Conservation (phyloP, 2,888 invertebrate genomes). For the Aleiodes alternator region DNA sequence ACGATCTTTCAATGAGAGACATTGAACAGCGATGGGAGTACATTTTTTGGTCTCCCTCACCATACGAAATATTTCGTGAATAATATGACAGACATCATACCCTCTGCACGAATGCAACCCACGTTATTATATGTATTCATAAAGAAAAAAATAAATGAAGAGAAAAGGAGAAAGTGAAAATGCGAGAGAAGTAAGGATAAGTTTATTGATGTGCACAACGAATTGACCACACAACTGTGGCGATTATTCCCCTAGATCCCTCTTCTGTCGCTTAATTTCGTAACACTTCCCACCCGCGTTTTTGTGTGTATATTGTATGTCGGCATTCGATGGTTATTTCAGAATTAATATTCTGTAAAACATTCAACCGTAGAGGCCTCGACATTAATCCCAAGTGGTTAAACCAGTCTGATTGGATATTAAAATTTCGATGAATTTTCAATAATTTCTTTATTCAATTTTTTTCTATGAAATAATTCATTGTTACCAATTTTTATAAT, state of each 20-base stretch:
- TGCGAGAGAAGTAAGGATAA: not conserved
- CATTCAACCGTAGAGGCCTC: constrained; percentile 14
- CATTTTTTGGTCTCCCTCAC: no score
- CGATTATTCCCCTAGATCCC: constrained; percentile 39
- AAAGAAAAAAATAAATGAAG: constrained; percentile 2
- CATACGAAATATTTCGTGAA: not conserved
- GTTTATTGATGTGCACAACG: constrained; percentile 42
- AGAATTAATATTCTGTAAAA: constrained; percentile 8
- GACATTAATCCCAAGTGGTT: constrained; percentile 43
- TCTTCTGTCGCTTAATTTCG: constrained; percentile 55
- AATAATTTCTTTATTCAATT: not conserved
- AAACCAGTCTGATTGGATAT: constrained; percentile 44
- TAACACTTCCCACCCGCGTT: constrained; percentile 53
- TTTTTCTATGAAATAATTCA: not conserved
- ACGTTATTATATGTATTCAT: not conserved
- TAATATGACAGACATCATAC: constrained; percentile 2
- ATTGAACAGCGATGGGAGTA: not conserved
- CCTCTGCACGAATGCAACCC: not conserved
- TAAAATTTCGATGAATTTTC: constrained; percentile 20
- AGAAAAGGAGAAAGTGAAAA: not conserved
- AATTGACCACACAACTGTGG: constrained; percentile 40
- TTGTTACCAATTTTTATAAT: no score
- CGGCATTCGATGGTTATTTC: constrained; percentile 27
- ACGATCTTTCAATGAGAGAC: constrained; percentile 12
- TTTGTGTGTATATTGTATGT: constrained; percentile 5